These are phyloP conservation scores for Apodemia mormo DNA, from an alignment of 2,888 invertebrate genomes.

Conservation along the genomic window DNA sequence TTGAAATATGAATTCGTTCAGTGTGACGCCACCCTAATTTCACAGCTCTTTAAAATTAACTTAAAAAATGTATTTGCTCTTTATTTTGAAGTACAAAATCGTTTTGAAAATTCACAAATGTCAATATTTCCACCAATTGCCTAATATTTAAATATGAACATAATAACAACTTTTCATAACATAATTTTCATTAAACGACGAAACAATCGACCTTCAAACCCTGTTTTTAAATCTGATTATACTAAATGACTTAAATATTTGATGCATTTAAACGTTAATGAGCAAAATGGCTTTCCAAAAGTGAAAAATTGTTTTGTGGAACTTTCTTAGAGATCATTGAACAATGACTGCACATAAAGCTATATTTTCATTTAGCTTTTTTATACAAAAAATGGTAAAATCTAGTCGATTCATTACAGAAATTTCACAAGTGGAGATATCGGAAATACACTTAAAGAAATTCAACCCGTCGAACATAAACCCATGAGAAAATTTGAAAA, in stretches of 20 bases:
- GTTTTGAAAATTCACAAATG: background rate
- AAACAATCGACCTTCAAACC: background rate
- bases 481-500: no score
- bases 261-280: no score
- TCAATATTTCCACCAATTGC: constrained; percentile 5
- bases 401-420: no score
- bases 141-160: background rate
- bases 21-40: constrained; percentile 11
- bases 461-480: no score
- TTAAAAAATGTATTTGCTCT: constrained; percentile 15
- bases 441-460: no score
- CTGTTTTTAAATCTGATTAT: background rate
- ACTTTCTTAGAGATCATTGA: no score
- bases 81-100: constrained; percentile 9
- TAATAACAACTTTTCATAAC: constrained; percentile 10
- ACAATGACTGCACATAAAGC: no score
- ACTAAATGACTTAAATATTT: background rate
- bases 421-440: no score
- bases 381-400: no score
- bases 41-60: constrained; percentile 17
- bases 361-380: no score
- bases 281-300: no score
- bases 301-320: no score
- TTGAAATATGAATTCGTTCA: constrained; percentile 12
- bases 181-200: constrained; percentile 3